Conservation (phyloP, 2,888 invertebrate genomes). For the Augochlorella aurata region DNA sequence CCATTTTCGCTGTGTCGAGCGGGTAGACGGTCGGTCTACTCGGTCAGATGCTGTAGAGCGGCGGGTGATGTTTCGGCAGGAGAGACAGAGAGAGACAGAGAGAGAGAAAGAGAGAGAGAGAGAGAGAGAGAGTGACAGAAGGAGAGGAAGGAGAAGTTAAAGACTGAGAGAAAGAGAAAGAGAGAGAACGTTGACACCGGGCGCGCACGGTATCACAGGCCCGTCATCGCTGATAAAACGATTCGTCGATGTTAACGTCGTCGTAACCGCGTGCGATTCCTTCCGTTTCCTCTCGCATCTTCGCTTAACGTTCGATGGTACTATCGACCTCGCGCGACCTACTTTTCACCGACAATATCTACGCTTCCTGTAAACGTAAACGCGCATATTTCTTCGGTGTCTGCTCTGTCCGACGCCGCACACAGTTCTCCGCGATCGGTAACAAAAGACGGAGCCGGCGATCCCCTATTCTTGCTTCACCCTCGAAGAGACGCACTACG, state of each 20-base stretch:
- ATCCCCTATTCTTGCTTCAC: too few relatives aligned
- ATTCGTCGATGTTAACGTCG: constrained; percentile 51
- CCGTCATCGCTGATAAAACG: constrained; percentile 54
- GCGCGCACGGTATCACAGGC: constrained; percentile 49
- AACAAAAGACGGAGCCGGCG: background rate
- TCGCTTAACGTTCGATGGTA: constrained; percentile 56
- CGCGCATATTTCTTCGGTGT: constrained; percentile 18
- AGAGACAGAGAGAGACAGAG: background rate
- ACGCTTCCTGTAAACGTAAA: constrained; percentile 44
- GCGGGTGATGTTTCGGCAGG: constrained; percentile 10
- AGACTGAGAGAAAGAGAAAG: background rate
- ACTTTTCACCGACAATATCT: constrained; percentile 51
- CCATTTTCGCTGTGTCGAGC: constrained; percentile 82
- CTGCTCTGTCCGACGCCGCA: background rate
- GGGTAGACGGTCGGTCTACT: constrained; percentile 42
- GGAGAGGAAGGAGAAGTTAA: background rate
- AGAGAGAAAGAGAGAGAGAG: background rate
- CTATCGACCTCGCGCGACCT: constrained; percentile 64
- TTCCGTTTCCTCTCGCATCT: constrained; percentile 59
- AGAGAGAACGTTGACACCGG: constrained; percentile 20
- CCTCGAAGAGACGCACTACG: too few relatives aligned
- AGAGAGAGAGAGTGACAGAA: background rate
- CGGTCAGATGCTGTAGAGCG: constrained; percentile 44
- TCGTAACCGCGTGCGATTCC: constrained; percentile 60
- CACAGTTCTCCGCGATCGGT: constrained; percentile 32